Evolutionary conservation across 1,140 invertebrate genomes (phyloP), one percentile per base, ranked within the genome.

Genomic region (Drosophila albomicans): DNA sequence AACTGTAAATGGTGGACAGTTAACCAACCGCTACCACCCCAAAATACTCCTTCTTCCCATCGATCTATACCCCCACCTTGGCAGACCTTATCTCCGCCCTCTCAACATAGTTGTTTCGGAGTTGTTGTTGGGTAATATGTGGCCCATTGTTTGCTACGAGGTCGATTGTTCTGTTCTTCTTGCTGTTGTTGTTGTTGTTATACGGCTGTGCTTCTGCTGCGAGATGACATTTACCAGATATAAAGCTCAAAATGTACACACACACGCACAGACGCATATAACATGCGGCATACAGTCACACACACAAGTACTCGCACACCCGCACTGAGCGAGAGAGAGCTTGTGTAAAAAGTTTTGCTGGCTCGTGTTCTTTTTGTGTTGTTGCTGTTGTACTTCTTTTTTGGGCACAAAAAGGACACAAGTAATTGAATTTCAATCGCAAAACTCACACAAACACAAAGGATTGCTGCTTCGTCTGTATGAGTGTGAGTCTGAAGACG

Each of bases 391-490:
- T 78, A 32, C 43, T 61, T 56, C 51, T 76, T 82, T 25, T 82
- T 73, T 76, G 57, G 68, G 65, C 59, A 67, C 76, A 88, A 88
- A 88, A 88, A 88, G 78, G 86, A 88, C 85, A 88, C 85, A 89
- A 81, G 85, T 88, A 88, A 88, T 88, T 88, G 85, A 88, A 88
- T 88, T 88, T 88, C 85, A 88, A 88, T 88, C 85, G 86, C 85
- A 80, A 79, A 71, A 59, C 69, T 68, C 74, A 58, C 74, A 76
- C 77, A 79, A 38, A 72, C 51, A 67, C 57, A 73, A 64, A 76
- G 58, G 45, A 62, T 63, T 49, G 25, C 48, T 54, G 13, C 11
- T 49, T 46, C 41, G 56, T 68, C 20, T 25, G 48, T 41, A 6
- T 62, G 11, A 43, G 25, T 38, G 15, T 65, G 43, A 6, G 8